These are phyloP conservation scores for Pterocles gutturalis DNA, from an alignment of 2,113 vertebrate species.

Conservation along the genomic window DNA sequence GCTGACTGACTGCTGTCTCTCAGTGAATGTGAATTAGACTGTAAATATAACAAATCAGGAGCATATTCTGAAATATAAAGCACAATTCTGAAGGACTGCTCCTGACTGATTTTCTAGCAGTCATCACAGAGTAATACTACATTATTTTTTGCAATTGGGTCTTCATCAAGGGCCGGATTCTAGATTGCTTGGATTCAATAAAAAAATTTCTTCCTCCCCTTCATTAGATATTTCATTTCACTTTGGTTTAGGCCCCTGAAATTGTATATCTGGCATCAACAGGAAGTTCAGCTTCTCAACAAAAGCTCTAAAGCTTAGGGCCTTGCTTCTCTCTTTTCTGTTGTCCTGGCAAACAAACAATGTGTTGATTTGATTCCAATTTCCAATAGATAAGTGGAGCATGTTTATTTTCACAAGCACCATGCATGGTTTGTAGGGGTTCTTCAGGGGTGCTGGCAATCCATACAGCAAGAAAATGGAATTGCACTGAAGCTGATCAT, in stretches of 20 bases:
- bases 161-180: not conserved
- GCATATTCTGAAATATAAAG: not conserved
- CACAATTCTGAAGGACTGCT: not conserved
- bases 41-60: not conserved
- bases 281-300: not conserved
- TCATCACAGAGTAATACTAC: not conserved
- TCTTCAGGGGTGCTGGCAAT: not conserved
- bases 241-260: not conserved
- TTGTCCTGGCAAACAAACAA: not conserved
- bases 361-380: not conserved
- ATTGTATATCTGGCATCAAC: not conserved
- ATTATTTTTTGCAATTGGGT: not conserved
- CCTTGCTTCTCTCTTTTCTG: not conserved
- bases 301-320: not conserved
- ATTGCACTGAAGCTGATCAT: not conserved
- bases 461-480: not conserved
- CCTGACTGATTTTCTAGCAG: not conserved
- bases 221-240: not conserved
- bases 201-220: not conserved
- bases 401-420: not conserved
- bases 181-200: not conserved
- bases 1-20: constrained; percentile 13
- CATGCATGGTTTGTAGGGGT: fast-evolving
- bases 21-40: not conserved
- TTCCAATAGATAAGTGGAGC: not conserved